A percentile compares a stretch with the other conserved stretches of the same genome.
phyloP scores from a whole-genome alignment of 2,113 vertebrate species.

The Indri indri region DNA sequence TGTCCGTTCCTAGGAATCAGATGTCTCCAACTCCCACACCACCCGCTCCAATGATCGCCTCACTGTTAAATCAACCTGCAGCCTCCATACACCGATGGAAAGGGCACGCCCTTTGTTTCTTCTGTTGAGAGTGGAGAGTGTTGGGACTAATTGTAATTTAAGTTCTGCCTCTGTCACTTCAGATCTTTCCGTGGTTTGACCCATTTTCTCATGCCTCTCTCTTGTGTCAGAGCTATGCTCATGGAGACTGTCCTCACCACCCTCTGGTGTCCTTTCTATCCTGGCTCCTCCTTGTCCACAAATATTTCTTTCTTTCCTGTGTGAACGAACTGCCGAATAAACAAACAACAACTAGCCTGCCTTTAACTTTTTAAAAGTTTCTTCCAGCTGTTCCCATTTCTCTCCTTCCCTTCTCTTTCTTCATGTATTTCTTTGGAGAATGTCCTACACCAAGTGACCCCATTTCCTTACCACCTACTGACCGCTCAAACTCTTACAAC shows the following conservation, averaged over 20 bases:
- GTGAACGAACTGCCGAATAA: not conserved
- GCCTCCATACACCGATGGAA: not conserved
- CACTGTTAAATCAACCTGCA: not conserved
- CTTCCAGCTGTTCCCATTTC: not conserved
- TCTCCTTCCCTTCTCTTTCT: not conserved
- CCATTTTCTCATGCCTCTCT: not conserved
- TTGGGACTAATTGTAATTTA: not conserved
- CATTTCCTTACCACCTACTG: slow-evolving; percentile 31
- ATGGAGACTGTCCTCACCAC: not conserved
- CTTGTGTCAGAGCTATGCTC: not conserved
- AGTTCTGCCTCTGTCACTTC: not conserved
- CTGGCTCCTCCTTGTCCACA: not conserved
- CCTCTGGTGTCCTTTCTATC: fast-evolving
- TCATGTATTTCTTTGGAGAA: not conserved
- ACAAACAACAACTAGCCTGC: not conserved
- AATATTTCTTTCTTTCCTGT: not conserved
- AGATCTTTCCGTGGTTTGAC: not conserved
- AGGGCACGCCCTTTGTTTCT: not conserved
- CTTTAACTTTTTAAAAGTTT: not conserved
- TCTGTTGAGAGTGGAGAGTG: not conserved
- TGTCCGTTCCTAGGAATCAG: not conserved
- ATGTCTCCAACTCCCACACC: not conserved
- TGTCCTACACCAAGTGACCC: not conserved
- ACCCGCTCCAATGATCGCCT: fast-evolving
- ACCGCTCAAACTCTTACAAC: not conserved